phyloP scores from a whole-genome alignment of 2,888 invertebrate genomes.

The Lochmaea crataegi region DNA sequence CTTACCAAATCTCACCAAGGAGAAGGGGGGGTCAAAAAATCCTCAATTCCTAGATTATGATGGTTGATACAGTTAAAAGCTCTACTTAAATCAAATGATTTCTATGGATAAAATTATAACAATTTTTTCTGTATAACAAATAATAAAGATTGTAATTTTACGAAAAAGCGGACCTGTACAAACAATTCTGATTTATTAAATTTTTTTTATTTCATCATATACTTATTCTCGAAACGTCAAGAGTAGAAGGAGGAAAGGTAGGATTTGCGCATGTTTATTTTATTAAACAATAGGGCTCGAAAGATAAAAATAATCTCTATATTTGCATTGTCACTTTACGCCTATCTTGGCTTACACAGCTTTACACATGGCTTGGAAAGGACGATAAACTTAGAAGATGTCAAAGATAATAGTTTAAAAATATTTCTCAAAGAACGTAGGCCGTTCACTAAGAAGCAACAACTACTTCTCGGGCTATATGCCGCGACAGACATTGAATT shows the following conservation, averaged over 20 bases:
- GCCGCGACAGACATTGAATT: too few relatives aligned
- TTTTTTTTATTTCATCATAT: constrained; percentile 25
- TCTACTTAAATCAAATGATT: not conserved
- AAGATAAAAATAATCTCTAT: constrained; percentile 35
- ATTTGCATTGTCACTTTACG: constrained; percentile 35
- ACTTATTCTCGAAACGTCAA: constrained; percentile 15
- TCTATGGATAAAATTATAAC: too few relatives aligned
- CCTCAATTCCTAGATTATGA: too few relatives aligned
- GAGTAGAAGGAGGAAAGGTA: constrained; percentile 30
- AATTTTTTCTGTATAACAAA: too few relatives aligned
- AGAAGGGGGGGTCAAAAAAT: too few relatives aligned
- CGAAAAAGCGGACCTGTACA: not conserved
- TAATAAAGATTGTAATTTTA: not conserved
- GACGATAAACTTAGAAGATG: too few relatives aligned
- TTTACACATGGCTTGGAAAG: constrained; percentile 16
- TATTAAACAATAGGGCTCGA: constrained; percentile 31
- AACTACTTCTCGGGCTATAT: too few relatives aligned
- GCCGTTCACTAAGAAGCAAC: too few relatives aligned
- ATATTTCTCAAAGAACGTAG: too few relatives aligned
- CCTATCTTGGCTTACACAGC: constrained; percentile 20
- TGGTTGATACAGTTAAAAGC: not conserved
- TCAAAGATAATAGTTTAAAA: too few relatives aligned
- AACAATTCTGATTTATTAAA: not conserved
- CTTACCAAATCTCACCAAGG: too few relatives aligned
- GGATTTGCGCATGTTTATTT: constrained; percentile 36